phyloP scores from a whole-genome alignment of 1,140 invertebrate genomes.

The Drosophila pseudoananassae region DNA sequence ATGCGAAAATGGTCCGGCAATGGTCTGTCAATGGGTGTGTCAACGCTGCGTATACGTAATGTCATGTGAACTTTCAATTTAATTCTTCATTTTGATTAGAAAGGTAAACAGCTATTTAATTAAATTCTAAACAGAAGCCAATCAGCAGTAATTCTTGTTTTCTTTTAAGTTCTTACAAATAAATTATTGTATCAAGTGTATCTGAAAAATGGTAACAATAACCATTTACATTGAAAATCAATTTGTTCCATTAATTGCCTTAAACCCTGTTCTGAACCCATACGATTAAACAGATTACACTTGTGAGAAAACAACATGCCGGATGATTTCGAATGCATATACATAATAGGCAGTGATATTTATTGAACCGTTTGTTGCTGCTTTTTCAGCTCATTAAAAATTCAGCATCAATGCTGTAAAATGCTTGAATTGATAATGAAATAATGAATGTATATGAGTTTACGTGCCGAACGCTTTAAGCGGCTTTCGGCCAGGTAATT shows the following conservation, averaged over 20 bases:
- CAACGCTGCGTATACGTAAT: slow-evolving; percentile 41
- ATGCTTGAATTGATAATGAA: slow-evolving; percentile 50
- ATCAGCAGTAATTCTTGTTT: neutral
- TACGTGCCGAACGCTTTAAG: slow-evolving; percentile 18
- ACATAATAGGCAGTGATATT: slow-evolving; percentile 42
- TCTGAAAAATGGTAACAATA: neutral
- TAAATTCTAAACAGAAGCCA: neutral
- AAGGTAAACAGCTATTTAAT: neutral
- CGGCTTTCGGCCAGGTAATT: slow-evolving; percentile 58
- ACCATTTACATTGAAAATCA: slow-evolving; percentile 26
- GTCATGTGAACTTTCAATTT: slow-evolving; percentile 44
- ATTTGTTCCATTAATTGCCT: slow-evolving; percentile 32
- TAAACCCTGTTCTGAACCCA: slow-evolving; percentile 8
- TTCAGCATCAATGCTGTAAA: slow-evolving; percentile 38
- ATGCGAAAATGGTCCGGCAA: slow-evolving; percentile 57
- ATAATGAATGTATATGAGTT: slow-evolving; percentile 52
- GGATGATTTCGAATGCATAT: slow-evolving; percentile 36
- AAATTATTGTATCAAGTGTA: neutral
- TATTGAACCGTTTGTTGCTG: slow-evolving; percentile 31
- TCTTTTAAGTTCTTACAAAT: neutral
- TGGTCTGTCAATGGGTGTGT: slow-evolving; percentile 41
- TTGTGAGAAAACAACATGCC: slow-evolving; percentile 34
- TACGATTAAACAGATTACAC: slow-evolving; percentile 47
- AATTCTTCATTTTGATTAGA: slow-evolving; percentile 19
- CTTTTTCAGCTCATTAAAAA: slow-evolving; percentile 44